These are phyloP conservation scores for Ceratoteleas bidentatus DNA, from an alignment of 1,140 invertebrate genomes.

Conservation along the genomic window DNA sequence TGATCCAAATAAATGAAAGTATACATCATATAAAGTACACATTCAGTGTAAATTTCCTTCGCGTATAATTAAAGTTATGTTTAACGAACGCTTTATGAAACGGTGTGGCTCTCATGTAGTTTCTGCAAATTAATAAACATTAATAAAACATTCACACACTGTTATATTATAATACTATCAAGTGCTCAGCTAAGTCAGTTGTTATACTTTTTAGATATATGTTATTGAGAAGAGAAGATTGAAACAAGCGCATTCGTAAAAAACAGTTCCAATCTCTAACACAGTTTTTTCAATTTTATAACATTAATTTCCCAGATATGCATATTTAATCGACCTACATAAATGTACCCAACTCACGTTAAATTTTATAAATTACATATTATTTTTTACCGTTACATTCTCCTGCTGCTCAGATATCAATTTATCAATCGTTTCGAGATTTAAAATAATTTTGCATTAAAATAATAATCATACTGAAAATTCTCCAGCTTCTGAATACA, in stretches of 20 bases:
- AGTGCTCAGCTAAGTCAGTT: slow-evolving; percentile 17
- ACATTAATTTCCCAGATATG: slow-evolving; percentile 14
- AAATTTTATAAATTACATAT: too few species aligned
- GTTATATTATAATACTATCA: slow-evolving; percentile 17
- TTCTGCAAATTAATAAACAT: slow-evolving; percentile 23
- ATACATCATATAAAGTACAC: too few species aligned
- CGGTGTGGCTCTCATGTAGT: slow-evolving; percentile 10
- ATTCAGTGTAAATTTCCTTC: background rate
- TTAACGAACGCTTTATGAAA: slow-evolving; percentile 6
- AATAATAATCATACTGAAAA: too few species aligned
- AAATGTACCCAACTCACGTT: too few species aligned
- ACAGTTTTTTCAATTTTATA: slow-evolving; percentile 6
- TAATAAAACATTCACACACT: slow-evolving; percentile 23
- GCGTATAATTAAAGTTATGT: background rate
- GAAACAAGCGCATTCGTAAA: background rate
- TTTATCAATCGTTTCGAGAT: too few species aligned
- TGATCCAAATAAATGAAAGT: too few species aligned
- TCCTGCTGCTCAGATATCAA: too few species aligned
- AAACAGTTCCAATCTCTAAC: slow-evolving; percentile 4
- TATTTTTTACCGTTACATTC: background rate
- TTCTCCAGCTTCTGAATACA: too few species aligned
- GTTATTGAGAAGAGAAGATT: slow-evolving; percentile 15
- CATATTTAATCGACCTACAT: background rate
- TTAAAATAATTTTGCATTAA: too few species aligned
- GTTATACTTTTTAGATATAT: slow-evolving; percentile 12